These are phyloP conservation scores for Neosalanx taihuensis DNA, from an alignment of 2,797 vertebrate species.

Conservation along the genomic window DNA sequence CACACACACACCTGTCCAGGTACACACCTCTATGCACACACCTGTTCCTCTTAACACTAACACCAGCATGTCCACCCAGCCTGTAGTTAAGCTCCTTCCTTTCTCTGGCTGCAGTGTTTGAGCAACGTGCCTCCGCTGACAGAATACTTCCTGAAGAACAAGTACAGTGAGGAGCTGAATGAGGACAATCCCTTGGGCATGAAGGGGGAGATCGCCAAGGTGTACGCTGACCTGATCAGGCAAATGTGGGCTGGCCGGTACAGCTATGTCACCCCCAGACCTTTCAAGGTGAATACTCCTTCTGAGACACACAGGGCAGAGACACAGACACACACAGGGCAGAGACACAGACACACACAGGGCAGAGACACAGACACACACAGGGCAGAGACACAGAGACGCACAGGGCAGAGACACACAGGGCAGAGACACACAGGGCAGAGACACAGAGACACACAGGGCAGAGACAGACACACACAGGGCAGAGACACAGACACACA, in stretches of 20 bases:
- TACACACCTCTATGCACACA: too few relatives aligned
- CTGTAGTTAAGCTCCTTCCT: too few relatives aligned
- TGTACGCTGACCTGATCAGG: slow-evolving; percentile 92
- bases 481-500: too few relatives aligned
- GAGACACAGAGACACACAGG: too few relatives aligned
- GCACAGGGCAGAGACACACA: too few relatives aligned
- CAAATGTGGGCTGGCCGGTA: slow-evolving; percentile 97
- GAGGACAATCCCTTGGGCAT: slow-evolving; percentile 98
- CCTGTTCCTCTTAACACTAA: too few relatives aligned
- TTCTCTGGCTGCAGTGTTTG: slow-evolving; percentile 83
- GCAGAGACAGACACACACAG: too few relatives aligned
- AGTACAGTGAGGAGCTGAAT: slow-evolving; percentile 93
- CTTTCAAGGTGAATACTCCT: slow-evolving; percentile 85
- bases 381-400: too few relatives aligned
- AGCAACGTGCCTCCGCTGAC: slow-evolving; percentile 96
- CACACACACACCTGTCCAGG: not conserved
- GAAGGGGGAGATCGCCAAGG: slow-evolving; percentile 96
- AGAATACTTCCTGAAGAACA: slow-evolving; percentile 95
- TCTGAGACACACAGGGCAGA: not conserved
- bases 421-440: too few relatives aligned
- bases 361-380: not conserved
- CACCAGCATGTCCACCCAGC: not conserved
- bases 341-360: not conserved
- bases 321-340: too few relatives aligned
- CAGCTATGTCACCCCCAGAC: slow-evolving; percentile 93